phyloP scores from a whole-genome alignment of 2,888 invertebrate genomes.

The Ceraclea dissimilis region DNA sequence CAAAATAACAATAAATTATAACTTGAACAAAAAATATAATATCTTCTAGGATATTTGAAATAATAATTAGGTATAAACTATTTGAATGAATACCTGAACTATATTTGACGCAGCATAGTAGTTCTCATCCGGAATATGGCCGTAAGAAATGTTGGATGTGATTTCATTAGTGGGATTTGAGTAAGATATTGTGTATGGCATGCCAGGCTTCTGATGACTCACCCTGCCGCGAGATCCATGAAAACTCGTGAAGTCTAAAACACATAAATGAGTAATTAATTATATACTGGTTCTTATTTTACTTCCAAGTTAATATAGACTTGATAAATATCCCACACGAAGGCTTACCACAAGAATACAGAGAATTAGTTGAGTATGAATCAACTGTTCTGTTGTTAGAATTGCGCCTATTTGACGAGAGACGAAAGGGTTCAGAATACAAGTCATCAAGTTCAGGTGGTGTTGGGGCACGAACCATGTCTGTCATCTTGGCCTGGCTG shows the following conservation, averaged over 20 bases:
- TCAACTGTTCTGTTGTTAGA: not conserved
- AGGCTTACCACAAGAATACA: not conserved
- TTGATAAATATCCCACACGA: not conserved
- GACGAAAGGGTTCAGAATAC: not conserved
- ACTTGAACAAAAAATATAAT: not conserved
- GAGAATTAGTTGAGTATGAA: not conserved
- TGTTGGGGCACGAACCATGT: not conserved
- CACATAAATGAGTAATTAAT: not conserved
- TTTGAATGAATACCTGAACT: constrained; percentile 50
- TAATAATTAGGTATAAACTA: too few relatives aligned
- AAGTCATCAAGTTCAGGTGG: not conserved
- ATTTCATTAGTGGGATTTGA: not conserved
- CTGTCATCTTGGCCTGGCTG: not conserved
- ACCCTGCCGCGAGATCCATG: not conserved
- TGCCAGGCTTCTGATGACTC: not conserved
- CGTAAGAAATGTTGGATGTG: not conserved
- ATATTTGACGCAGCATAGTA: constrained; percentile 78
- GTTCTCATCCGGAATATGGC: constrained; percentile 38
- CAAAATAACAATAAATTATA: too few relatives aligned
- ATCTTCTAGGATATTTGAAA: not conserved
- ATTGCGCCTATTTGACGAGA: not conserved
- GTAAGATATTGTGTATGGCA: not conserved
- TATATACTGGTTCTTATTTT: not conserved
- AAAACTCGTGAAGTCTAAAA: constrained; percentile 1
- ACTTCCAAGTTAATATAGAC: not conserved